Percentiles rank a stretch among this genome's conserved stretches.
Evolutionary conservation across 1,140 invertebrate genomes (phyloP).

Genomic region (Drosophila willistoni): DNA sequence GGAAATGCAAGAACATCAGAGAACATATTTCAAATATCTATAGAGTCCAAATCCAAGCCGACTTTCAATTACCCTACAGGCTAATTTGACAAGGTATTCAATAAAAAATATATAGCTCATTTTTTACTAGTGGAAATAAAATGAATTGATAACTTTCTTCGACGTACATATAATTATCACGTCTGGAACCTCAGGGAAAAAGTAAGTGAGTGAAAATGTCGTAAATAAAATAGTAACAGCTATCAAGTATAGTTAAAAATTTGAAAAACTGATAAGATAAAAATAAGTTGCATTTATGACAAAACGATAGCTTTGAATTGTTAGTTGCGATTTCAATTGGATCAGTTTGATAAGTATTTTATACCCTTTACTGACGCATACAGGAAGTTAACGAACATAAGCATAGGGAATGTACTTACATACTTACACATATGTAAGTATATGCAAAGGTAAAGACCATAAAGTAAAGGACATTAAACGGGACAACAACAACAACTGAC

Average conservation of each 20-base stretch:
- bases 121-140: too few species aligned
- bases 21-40: constrained; percentile 24
- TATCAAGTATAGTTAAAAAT: too few species aligned
- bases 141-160: too few species aligned
- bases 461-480: constrained; percentile 74
- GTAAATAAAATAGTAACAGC: too few species aligned
- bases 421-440: neutral
- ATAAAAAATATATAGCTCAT: too few species aligned
- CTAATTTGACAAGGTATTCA: neutral
- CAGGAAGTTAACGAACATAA: neutral
- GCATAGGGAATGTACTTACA: neutral
- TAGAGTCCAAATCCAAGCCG: neutral
- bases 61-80: neutral
- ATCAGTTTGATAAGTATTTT: neutral
- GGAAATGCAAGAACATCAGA: constrained; percentile 62
- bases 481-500: constrained; percentile 49
- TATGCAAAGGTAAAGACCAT: constrained; percentile 56
- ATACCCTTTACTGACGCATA: neutral
- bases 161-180: too few species aligned
- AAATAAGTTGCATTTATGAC: too few species aligned
- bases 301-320: too few species aligned
- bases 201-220: too few species aligned
- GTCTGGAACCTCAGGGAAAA: too few species aligned
- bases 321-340: too few species aligned
- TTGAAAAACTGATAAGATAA: too few species aligned